phyloP scores from a whole-genome alignment of 1,140 invertebrate genomes.

The Drosophila pectinifera region DNA sequence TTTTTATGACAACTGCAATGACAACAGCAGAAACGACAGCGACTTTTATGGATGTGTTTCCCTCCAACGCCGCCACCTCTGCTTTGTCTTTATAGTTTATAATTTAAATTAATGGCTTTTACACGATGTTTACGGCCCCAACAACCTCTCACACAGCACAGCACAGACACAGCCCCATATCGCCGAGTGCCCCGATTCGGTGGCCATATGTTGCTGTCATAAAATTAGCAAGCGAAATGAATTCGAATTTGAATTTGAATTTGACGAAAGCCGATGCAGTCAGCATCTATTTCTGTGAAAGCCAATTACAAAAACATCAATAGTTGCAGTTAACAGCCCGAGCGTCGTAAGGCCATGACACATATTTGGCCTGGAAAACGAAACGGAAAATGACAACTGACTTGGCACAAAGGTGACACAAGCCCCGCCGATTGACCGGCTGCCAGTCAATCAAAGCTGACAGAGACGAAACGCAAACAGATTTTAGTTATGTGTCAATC shows the following conservation, averaged over 20 bases:
- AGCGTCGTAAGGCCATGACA: conserved; percentile 62
- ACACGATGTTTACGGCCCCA: conserved; percentile 60
- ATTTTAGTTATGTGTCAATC: conserved; percentile 36
- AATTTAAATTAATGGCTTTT: conserved; percentile 82
- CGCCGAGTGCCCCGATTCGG: conserved; percentile 54
- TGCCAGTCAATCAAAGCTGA: conserved; percentile 37
- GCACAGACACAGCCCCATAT: conserved; percentile 13
- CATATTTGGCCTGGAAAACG: conserved; percentile 55
- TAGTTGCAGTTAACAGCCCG: conserved; percentile 22
- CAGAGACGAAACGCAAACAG: conserved; percentile 30
- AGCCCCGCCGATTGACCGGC: conserved; percentile 11
- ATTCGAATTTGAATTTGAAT: conserved; percentile 45
- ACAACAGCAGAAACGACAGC: conserved; percentile 49
- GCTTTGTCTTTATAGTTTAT: conserved; percentile 76
- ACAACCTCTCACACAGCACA: conserved; percentile 18
- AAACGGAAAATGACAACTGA: conserved; percentile 56
- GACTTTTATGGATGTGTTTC: conserved; percentile 62
- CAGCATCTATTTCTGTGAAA: conserved; percentile 52
- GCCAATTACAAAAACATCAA: conserved; percentile 46
- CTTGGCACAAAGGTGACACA: conserved; percentile 28
- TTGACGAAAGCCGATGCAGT: conserved; percentile 44
- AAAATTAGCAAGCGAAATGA: conserved; percentile 69
- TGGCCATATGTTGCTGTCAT: conserved; percentile 68
- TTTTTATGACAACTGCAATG: conserved; percentile 77
- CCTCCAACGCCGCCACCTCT: conserved; percentile 17